Base-by-base conservation (phyloP, 1,140 invertebrate genomes). In the Dinoponera quadriceps region DNA sequence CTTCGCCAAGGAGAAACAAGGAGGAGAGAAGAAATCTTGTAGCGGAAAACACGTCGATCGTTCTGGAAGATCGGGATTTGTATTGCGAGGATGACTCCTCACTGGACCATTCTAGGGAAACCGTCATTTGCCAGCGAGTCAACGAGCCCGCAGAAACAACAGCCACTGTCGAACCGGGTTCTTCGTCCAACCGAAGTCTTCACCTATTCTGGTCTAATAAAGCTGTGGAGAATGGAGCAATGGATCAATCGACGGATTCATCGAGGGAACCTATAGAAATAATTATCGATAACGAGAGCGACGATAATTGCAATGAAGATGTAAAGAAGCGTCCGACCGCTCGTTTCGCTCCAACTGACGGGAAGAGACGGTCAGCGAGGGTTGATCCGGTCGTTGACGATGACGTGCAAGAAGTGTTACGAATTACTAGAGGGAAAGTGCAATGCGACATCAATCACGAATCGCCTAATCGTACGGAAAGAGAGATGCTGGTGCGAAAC, bases 341-440 rank as follows among this genome's bases (percentile, higher is more conserved):
- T 20, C 0, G 5, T 0, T 38, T 48, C 1, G 14, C 20, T 69
- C 63, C 22, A 44, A 1, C 22, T 14, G 16, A 44, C 7, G 0
- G 3, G 9, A 69, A 69, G 44, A 27, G 14, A 1, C 22, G 68
- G 18, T 55, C 20, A 9, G 2, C 3, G n/a, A 69, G 14, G 14
- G 18, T 5, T 3, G 27, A 74, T 11, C 4, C 29, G 7, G 60
- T 29, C 25, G 14, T 71, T 9, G 81, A 88, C 3, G 82, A 89
- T 3, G 89, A 91, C 11, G 55, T 91, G 16, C 82, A 87, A 14
- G 90, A 89, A 71, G 77, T 90, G 1, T 20, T 91, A 20, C 75
- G 82, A 48, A 89, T 91, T 29, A 66, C 63, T 3, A 83, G 77
- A 2, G 44, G 63, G 75, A 59, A 80, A 62, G 5, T 48, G 3